Percentiles rank a stretch among this genome's conserved stretches.
Conservation (phyloP, 2,113 vertebrate species). For the Phyllopteryx taeniolatus region DNA sequence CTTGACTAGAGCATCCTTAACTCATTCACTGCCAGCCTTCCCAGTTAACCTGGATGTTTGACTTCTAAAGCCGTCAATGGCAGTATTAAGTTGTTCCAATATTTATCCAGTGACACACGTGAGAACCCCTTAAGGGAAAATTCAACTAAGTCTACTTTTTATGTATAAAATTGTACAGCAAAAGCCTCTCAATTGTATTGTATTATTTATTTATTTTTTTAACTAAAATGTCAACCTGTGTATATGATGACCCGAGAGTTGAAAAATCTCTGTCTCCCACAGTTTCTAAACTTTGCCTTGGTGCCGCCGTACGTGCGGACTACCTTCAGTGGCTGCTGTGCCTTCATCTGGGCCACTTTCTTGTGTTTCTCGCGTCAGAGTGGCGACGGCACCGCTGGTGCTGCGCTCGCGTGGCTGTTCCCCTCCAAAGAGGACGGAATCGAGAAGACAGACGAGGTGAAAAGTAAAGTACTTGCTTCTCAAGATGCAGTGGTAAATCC, state of each 20-base stretch:
- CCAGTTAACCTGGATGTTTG: no score
- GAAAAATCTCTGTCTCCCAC: slow-evolving; percentile 10
- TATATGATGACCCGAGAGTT: neutral
- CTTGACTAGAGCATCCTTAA: neutral
- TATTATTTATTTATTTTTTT: neutral
- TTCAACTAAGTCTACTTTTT: neutral
- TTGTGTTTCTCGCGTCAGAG: slow-evolving; percentile 87
- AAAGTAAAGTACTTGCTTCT: slow-evolving; percentile 12
- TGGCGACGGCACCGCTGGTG: slow-evolving; percentile 78
- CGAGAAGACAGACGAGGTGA: slow-evolving; percentile 3
- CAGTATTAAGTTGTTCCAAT: neutral
- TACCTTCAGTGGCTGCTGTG: slow-evolving; percentile 82
- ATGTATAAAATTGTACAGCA: no score
- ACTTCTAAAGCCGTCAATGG: no score
- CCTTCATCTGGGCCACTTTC: slow-evolving; percentile 88
- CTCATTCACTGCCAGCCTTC: no score
- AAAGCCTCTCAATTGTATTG: neutral
- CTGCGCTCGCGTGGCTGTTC: slow-evolving; percentile 69
- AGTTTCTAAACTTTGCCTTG: slow-evolving; percentile 87
- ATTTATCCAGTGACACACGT: neutral
- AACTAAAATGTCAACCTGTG: neutral
- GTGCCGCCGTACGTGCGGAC: slow-evolving; percentile 83
- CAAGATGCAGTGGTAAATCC: slow-evolving; percentile 17
- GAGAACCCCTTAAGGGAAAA: neutral
- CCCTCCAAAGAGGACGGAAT: slow-evolving; percentile 20